Evolutionary conservation across 2,797 vertebrate genomes (phyloP).

Genomic region (Mus minutoides): DNA sequence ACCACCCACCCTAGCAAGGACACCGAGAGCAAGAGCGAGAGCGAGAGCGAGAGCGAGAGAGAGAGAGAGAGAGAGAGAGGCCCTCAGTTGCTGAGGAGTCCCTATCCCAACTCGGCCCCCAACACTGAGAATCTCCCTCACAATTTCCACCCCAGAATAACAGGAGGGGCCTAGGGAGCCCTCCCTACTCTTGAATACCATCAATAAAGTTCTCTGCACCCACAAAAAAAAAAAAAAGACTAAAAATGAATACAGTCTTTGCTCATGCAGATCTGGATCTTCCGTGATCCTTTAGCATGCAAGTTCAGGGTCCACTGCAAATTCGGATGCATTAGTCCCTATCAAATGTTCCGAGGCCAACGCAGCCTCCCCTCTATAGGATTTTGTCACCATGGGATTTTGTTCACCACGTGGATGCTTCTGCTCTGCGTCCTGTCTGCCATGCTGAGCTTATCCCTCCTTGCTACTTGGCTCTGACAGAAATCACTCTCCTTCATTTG

Average conservation of each 20-base stretch:
- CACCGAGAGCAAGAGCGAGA: no score
- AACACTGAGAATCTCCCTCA: no score
- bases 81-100: no score
- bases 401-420: neutral
- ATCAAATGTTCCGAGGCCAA: neutral
- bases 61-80: no score
- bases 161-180: no score
- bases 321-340: neutral
- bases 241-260: neutral
- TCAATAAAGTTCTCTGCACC: no score
- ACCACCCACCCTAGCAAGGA: no score
- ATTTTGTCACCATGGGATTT: neutral
- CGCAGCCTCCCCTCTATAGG: neutral
- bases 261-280: neutral
- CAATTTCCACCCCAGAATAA: no score
- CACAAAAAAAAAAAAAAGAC: no score
- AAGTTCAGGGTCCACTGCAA: neutral
- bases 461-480: neutral
- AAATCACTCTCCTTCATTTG: neutral
- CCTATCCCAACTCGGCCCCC: no score
- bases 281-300: neutral
- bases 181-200: no score
- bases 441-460: neutral
- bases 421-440: neutral
- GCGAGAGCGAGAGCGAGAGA: no score